These are phyloP conservation scores for Lethrus apterus DNA, from an alignment of 1,140 invertebrate species.

Conservation along the genomic window DNA sequence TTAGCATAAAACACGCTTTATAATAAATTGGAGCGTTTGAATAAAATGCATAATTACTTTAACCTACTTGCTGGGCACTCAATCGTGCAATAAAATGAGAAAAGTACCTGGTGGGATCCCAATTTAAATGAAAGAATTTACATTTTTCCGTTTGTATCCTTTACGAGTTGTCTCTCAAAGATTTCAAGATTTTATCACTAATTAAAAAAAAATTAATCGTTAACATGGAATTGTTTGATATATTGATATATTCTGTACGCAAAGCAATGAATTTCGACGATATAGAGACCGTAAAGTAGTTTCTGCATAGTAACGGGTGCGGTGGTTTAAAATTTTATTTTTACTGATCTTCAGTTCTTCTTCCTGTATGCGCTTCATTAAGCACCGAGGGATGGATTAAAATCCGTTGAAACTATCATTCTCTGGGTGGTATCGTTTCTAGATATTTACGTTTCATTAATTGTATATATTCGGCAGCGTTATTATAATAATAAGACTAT, in stretches of 20 bases:
- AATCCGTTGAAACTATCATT: neutral
- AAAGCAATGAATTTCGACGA: conserved; percentile 9
- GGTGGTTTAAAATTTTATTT: conserved; percentile 15
- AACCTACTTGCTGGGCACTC: conserved; percentile 31
- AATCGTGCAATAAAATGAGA: conserved; percentile 27
- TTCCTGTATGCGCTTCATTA: neutral
- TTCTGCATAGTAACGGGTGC: conserved; percentile 18
- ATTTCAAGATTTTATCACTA: no score
- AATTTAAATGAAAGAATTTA: conserved; percentile 25
- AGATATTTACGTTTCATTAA: no score
- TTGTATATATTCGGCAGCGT: no score
- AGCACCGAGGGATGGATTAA: neutral
- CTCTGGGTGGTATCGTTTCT: neutral
- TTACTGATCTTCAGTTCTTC: neutral
- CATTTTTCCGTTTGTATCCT: conserved; percentile 24
- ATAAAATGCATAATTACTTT: conserved; percentile 36
- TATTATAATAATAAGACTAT: no score
- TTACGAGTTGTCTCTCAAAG: neutral
- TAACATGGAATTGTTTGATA: conserved; percentile 8
- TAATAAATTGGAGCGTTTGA: conserved; percentile 25
- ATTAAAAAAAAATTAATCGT: no score
- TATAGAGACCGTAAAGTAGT: conserved; percentile 9
- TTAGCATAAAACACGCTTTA: conserved; percentile 33
- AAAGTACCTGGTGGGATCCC: conserved; percentile 28
- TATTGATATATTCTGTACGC: conserved; percentile 8